Evolutionary conservation across 2,888 invertebrate genomes (phyloP), one percentile per base, ranked within the genome.

Genomic region (Argynnis bischoffii): DNA sequence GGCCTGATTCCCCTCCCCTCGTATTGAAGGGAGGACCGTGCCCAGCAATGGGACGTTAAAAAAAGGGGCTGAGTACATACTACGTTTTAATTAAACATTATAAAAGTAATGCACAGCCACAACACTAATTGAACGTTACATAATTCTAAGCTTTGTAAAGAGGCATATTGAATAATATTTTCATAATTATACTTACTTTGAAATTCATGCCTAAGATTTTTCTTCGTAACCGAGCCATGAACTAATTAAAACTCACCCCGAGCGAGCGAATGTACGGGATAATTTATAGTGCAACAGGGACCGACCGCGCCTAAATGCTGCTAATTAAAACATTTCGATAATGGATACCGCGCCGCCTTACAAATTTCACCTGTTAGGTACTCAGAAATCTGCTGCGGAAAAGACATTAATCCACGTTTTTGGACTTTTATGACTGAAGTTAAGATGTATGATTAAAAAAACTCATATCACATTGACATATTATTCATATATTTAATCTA

Each of bases 301-400:
- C 76, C 76, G 74, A 67, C 76, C 77, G 74, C 72, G 78, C 79
- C 80, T 82, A 81, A 80, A 79, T 77, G 78, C 78, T 76, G 77
- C 81, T 86, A 87, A 88, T 87, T 80, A 85, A 86, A 84, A 85
- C 79, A 83, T 83, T 77, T 76, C 72, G 70, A 76, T 83, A 84
- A 83, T 80, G 80, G 80, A 76, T 78, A 78, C 75, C 72, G 70
- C 70, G 76, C 69, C 54, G 41, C 63, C 63, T 67, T 67, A 69
- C 66, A 63, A 70, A 74, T 72, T 76, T 69, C 66, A 66, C 70
- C 66, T 70, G 55, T 56, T n/a, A 26, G 26, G 4, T 26, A 71
- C 66, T 70, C 55, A 63, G 51, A 63, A 69, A 67, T 72, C 71
- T 67, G 57, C 66, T 64, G 64, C 63, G 64, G 54, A 63, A 69